Evolutionary conservation across 2,888 invertebrate genomes (phyloP).

Genomic region (Oxytorus armatus): DNA sequence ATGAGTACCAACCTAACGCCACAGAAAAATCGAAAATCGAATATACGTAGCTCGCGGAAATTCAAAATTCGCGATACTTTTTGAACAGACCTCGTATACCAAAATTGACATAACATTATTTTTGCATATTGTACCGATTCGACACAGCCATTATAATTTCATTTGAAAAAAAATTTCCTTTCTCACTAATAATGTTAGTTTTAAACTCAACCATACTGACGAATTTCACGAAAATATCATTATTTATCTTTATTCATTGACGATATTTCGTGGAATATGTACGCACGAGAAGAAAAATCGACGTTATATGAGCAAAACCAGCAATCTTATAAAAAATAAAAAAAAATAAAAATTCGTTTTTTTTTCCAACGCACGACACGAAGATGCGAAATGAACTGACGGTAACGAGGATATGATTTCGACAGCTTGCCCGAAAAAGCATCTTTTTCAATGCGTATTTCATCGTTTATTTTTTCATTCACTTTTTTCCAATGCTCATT

Average conservation of each 20-base stretch:
- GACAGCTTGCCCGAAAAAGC: conserved; percentile 12
- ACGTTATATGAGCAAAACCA: conserved; percentile 4
- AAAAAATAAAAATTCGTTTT: conserved; percentile 17
- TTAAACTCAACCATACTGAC: not conserved
- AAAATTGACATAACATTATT: too few species aligned
- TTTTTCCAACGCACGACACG: not conserved
- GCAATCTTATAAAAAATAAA: too few species aligned
- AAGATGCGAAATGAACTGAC: conserved; percentile 31
- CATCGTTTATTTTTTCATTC: conserved; percentile 14
- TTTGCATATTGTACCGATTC: not conserved
- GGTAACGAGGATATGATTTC: conserved; percentile 50
- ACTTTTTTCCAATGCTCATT: conserved; percentile 24
- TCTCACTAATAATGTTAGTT: too few species aligned
- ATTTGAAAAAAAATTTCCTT: too few species aligned
- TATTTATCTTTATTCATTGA: not conserved
- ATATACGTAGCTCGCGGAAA: too few species aligned
- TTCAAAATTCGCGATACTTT: too few species aligned
- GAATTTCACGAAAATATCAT: not conserved
- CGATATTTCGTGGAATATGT: not conserved
- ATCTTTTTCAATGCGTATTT: conserved; percentile 33
- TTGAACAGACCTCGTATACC: too few species aligned
- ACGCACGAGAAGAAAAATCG: conserved; percentile 17
- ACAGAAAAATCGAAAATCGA: too few species aligned
- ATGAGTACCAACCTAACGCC: too few species aligned
- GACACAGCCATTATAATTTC: too few species aligned